Base-by-base conservation (phyloP, 1,140 invertebrate genomes). In the Micrasema minimum region DNA sequence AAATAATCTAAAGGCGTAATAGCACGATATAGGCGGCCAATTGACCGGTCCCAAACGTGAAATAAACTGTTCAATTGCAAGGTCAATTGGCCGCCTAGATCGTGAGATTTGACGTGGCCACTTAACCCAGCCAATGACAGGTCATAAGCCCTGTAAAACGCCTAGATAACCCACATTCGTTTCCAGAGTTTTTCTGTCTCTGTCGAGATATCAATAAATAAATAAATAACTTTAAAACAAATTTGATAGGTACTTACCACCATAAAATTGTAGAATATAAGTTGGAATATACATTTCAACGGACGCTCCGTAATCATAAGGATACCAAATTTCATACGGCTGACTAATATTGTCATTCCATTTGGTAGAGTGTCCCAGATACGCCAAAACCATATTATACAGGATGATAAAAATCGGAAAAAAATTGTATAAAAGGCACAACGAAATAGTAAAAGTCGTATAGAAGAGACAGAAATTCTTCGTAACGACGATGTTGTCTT, bases 301-400 rank as follows among this genome's bases (percentile, higher is more conserved):
- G 22, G 41, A 41, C 6, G 14, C 5, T 12, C 14, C 14, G 10
- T 14, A 69, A 41, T 69, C 66, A 11, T 20, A 69, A 2, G 72
- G 66, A 66, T 73, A 73, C 72, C 72, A 73, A 31, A 69, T 37
- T 26, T 22, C 9, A 46, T 69, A 73, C 9, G 72, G 72, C 31
- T 68, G 18, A 10, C 41, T 20, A 14, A 66, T 51, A n/a, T 35
- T 10, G 7, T 48, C 46, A 66, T 66, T 16, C 62, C 62, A 62
- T 12, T 12, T 12, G 9, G 5, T 0, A 41, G 45, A 57, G 2
- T 65, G 26, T 31, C 26, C 26, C 26, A 31, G 7, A 31, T 31
- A 7, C 26, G 2, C 7, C 26, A 31, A 4, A 31, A 31, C 26
- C 3, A 31, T 2, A 31, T 31, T 31, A 31, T 31, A 31, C 2